Conservation (phyloP, 2,888 invertebrate species). For the Sinotaia quadrata region DNA sequence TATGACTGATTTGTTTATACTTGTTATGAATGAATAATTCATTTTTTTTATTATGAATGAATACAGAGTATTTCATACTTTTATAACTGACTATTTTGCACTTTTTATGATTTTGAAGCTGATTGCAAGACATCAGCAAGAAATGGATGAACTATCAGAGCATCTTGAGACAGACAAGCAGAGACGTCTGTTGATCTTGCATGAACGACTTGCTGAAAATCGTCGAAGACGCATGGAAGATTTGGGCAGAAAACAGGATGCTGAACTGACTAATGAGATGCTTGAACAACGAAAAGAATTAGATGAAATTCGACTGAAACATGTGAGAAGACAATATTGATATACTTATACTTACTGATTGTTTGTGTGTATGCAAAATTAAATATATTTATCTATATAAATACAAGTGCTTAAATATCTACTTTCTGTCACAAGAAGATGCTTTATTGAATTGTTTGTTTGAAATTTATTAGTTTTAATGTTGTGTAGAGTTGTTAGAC, state of each 20-base stretch:
- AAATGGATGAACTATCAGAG: constrained; percentile 59
- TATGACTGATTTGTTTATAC: too few relatives aligned
- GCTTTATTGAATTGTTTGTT: too few relatives aligned
- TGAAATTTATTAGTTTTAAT: too few relatives aligned
- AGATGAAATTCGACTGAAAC: constrained; percentile 60
- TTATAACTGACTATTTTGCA: too few relatives aligned
- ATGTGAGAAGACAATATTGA: constrained; percentile 41
- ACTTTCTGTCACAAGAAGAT: too few relatives aligned
- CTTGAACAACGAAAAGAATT: constrained; percentile 67
- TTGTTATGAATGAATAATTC: too few relatives aligned
- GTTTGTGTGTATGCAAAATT: constrained; percentile 14
- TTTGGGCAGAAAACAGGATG: constrained; percentile 64
- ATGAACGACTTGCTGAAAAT: constrained; percentile 59
- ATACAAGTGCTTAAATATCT: too few relatives aligned
- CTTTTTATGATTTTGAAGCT: too few relatives aligned
- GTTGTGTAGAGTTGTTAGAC: too few relatives aligned
- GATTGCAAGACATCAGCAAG: constrained; percentile 65
- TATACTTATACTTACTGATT: neutral
- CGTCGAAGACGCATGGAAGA: constrained; percentile 60
- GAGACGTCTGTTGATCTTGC: constrained; percentile 56
- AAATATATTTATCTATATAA: too few relatives aligned
- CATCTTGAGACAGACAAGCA: constrained; percentile 58
- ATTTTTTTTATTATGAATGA: too few relatives aligned
- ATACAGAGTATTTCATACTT: too few relatives aligned
- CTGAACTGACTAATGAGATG: constrained; percentile 65